Conservation (phyloP, 2,888 invertebrate species). For the Micoletzkya japonica region DNA sequence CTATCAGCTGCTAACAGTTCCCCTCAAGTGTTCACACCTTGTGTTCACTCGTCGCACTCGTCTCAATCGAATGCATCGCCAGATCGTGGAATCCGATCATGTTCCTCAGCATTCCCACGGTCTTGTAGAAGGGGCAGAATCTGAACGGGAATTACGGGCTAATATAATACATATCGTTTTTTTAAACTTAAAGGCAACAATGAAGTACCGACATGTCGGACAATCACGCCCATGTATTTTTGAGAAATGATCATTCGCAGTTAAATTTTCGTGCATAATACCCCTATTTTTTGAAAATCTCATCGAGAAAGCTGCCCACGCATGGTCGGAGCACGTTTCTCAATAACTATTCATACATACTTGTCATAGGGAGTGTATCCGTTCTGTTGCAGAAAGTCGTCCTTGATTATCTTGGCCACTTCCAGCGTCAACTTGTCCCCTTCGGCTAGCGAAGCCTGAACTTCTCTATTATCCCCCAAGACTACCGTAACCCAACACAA, state of each 20-base stretch:
- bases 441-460: constrained; percentile 99
- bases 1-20: too few relatives aligned
- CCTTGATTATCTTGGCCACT: constrained; percentile 79
- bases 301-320: background rate
- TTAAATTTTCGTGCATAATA: background rate
- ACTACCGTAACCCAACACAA: constrained; percentile 23
- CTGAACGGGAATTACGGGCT: constrained; percentile 63
- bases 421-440: constrained; percentile 97
- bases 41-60: constrained; percentile 95
- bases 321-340: background rate
- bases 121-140: constrained; percentile 99
- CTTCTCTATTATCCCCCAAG: constrained; percentile 83
- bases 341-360: constrained; percentile 3
- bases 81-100: constrained; percentile 97
- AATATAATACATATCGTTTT: background rate
- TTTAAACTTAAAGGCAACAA: background rate
- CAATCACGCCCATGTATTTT: too few relatives aligned
- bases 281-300: background rate
- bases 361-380: constrained; percentile 71
- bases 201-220: too few relatives aligned
- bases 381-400: constrained; percentile 99
- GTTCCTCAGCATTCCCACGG: constrained; percentile 96
- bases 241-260: too few relatives aligned
- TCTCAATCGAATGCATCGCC: constrained; percentile 94
- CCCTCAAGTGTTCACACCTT: constrained; percentile 68